A percentile compares a stretch with the other conserved stretches of the same genome.
These are phyloP conservation scores for Saturnia japonica DNA, from an alignment of 2,888 invertebrate species.

Conservation along the genomic window DNA sequence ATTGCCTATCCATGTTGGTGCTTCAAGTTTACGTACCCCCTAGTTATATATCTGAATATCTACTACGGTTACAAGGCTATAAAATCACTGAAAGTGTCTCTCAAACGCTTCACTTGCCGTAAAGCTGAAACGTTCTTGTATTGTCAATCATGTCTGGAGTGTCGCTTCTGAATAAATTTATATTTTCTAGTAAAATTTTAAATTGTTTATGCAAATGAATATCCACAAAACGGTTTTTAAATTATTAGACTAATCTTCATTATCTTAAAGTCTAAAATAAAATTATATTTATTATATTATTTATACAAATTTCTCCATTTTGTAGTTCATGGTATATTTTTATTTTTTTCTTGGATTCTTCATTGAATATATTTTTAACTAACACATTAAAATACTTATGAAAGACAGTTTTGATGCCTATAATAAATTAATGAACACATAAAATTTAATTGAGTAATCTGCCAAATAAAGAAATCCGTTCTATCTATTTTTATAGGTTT, in stretches of 20 bases:
- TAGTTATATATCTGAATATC: slow-evolving; percentile 30
- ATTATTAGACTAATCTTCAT: neutral
- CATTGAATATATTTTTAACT: too few species aligned
- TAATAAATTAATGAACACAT: too few species aligned
- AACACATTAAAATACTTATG: too few species aligned
- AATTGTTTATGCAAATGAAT: neutral
- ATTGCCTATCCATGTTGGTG: slow-evolving; percentile 34
- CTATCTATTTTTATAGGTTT: too few species aligned
- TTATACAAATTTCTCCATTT: neutral
- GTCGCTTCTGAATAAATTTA: neutral
- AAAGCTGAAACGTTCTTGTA: slow-evolving; percentile 26
- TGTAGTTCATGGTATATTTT: neutral
- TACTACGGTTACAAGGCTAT: slow-evolving; percentile 26
- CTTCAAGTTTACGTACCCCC: slow-evolving; percentile 31
- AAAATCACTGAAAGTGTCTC: slow-evolving; percentile 25
- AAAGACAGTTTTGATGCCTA: too few species aligned
- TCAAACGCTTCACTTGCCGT: slow-evolving; percentile 27
- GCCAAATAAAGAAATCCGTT: too few species aligned
- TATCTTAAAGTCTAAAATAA: neutral
- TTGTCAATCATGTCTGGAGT: slow-evolving; percentile 19
- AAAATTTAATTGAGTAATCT: too few species aligned
- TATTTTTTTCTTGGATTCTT: too few species aligned
- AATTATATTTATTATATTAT: neutral
- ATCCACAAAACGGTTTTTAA: neutral
- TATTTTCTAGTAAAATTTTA: neutral